Conservation (phyloP, 2,888 invertebrate species). For the Archaeoteleia sp. region DNA sequence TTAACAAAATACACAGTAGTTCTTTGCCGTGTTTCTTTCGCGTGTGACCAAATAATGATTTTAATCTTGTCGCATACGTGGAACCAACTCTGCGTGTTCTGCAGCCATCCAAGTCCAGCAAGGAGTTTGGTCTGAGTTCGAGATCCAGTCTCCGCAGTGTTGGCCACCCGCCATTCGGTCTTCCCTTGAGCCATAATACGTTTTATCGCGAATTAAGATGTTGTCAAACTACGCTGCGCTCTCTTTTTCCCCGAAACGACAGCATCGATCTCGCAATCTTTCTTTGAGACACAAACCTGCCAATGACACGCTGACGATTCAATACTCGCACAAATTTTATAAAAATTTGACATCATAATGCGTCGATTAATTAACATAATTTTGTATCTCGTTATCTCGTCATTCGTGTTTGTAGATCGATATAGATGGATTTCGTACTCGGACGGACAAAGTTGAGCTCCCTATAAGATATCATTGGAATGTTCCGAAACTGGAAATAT, state of each 20-base stretch:
- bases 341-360: no score
- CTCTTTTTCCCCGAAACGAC: constrained; percentile 18
- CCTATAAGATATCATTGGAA: no score
- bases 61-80: constrained; percentile 62
- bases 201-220: constrained; percentile 68
- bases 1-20: no score
- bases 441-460: no score
- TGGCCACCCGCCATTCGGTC: constrained; percentile 24
- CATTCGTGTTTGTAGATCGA: no score
- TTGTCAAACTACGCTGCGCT: constrained; percentile 58
- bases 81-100: constrained; percentile 31
- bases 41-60: constrained; percentile 69
- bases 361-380: no score
- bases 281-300: no score
- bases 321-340: no score
- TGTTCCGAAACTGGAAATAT: constrained; percentile 18
- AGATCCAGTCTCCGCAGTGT: constrained; percentile 18
- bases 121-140: constrained; percentile 13
- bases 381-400: no score
- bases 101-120: constrained; percentile 21
- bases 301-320: no score
- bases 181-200: constrained; percentile 56
- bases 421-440: no score
- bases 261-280: constrained; percentile 10
- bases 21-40: constrained; percentile 59